Evolutionary conservation across 2,888 invertebrate species (phyloP), one percentile per base, ranked within the genome.

Genomic region (Antheraea assamensis): DNA sequence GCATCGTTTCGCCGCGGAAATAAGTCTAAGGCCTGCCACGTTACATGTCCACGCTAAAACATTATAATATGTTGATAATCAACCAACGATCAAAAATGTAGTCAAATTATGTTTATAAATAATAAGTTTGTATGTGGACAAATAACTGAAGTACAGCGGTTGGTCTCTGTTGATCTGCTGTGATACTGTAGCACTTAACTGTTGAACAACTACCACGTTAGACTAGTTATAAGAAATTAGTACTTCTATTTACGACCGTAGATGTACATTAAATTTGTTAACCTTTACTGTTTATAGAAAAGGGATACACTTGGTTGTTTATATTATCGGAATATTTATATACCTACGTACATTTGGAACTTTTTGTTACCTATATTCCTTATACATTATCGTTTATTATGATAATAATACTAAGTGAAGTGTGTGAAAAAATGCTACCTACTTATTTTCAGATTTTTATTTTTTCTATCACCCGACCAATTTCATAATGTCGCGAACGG

Each of bases 371-470:
- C 85, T 89, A 87, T 89, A 90, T 88, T 87, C 87, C 87, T 90
- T 88, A 88, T 83, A 85, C 86, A 88, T 89, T 92, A 89, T 85
- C 89, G 85, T 92, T 92, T 92, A 89, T 64, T 89, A 91, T 88
- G 84, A 88, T 90, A 79, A 88, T 84, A 87, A 88, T 86, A 86
- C 83, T 92, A 92, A 92, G 90, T 87, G 90, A 93, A 91, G 90
- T 92, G 89, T 93, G 89, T 93, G 91, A 93, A 93, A 94, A 94
- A 93, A 94, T 92, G 86, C 92, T 94, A 91, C 93, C 89, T 92
- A 93, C 89, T 93, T 94, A 93, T 92, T 94, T 93, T 94, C 92
- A 93, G 93, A 93, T 94, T 94, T 93, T 94, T 94, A 92, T 92
- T 94, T 94, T 93, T 92, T 90, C 90, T 92, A 88, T 92, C 91